phyloP scores from a whole-genome alignment of 53 echinoderm and acorn worm species.

The Hippasteria phrygiana region DNA sequence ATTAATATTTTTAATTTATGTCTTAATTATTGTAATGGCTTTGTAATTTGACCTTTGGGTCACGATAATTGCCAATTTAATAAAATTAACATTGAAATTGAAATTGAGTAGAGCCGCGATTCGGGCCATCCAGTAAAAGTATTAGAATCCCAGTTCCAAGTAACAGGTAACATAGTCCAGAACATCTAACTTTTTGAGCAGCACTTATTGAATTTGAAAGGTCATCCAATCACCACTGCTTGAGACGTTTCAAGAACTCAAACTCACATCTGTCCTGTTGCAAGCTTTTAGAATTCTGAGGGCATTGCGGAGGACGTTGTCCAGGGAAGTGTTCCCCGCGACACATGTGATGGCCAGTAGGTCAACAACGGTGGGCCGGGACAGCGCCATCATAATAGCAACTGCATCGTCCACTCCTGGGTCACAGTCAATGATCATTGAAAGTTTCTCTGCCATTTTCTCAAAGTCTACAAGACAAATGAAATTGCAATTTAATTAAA shows the following conservation, averaged over 20 bases:
- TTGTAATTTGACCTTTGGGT: too few species aligned
- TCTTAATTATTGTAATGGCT: too few species aligned
- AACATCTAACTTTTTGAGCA: too few species aligned
- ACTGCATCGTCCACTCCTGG: conserved; percentile 81
- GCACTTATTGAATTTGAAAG: too few species aligned
- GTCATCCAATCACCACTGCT: background rate
- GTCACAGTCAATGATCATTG: conserved; percentile 83
- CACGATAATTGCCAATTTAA: too few species aligned
- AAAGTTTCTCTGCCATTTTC: conserved; percentile 19
- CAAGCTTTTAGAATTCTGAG: conserved; percentile 66
- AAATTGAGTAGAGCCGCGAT: too few species aligned
- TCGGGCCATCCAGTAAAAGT: too few species aligned
- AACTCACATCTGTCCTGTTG: conserved; percentile 70
- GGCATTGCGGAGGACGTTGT: conserved; percentile 74
- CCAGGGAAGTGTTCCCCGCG: conserved; percentile 76
- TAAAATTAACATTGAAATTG: too few species aligned
- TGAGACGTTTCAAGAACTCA: too few species aligned
- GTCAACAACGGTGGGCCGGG: conserved; percentile 71
- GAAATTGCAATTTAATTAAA: background rate
- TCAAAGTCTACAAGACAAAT: background rate
- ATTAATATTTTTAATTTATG: too few species aligned
- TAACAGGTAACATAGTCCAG: too few species aligned
- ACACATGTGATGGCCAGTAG: conserved; percentile 89
- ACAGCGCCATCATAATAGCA: conserved; percentile 76
- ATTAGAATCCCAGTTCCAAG: too few species aligned